Percentiles rank a stretch among this genome's conserved stretches.
Evolutionary conservation across 2,888 invertebrate species (phyloP).

Genomic region (Rhogogaster chlorosoma): DNA sequence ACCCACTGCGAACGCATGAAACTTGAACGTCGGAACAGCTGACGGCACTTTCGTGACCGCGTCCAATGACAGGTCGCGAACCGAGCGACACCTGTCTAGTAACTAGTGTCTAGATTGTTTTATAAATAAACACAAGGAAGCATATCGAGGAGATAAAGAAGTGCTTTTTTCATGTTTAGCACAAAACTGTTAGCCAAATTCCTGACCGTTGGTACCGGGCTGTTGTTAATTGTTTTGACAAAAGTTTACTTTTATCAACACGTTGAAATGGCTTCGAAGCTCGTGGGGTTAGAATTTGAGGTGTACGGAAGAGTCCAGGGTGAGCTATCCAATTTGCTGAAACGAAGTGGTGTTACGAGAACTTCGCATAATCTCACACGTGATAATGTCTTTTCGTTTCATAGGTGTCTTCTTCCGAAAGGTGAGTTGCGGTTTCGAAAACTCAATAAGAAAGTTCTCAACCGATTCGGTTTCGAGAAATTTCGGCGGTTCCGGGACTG

Average conservation of each 20-base stretch:
- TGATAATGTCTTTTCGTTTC: constrained; percentile 13
- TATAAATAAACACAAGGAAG: not conserved
- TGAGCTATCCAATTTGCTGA: constrained; percentile 55
- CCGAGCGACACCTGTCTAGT: constrained; percentile 16
- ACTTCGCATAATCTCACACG: not conserved
- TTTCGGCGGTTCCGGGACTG: not conserved
- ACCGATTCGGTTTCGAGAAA: not conserved
- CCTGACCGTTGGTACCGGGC: not conserved
- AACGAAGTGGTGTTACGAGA: not conserved
- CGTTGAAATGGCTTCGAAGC: constrained; percentile 34
- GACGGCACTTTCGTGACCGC: not conserved
- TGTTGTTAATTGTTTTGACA: not conserved
- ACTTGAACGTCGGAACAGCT: constrained; percentile 38
- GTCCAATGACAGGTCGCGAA: constrained; percentile 33
- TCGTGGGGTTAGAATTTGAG: constrained; percentile 75
- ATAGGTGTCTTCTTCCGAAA: constrained; percentile 77
- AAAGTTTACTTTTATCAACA: not conserved
- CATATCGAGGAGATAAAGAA: not conserved
- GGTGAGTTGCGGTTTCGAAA: constrained; percentile 62
- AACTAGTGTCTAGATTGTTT: not conserved
- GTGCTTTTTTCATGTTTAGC: constrained; percentile 13
- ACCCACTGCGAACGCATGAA: not conserved
- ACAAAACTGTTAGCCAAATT: not conserved
- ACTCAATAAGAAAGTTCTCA: not conserved
- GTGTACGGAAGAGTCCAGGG: constrained; percentile 76